Percentiles rank a stretch among this genome's conserved stretches.
Evolutionary conservation across 2,113 vertebrate species (phyloP).

Genomic region (Brachionichthys hirsutus): DNA sequence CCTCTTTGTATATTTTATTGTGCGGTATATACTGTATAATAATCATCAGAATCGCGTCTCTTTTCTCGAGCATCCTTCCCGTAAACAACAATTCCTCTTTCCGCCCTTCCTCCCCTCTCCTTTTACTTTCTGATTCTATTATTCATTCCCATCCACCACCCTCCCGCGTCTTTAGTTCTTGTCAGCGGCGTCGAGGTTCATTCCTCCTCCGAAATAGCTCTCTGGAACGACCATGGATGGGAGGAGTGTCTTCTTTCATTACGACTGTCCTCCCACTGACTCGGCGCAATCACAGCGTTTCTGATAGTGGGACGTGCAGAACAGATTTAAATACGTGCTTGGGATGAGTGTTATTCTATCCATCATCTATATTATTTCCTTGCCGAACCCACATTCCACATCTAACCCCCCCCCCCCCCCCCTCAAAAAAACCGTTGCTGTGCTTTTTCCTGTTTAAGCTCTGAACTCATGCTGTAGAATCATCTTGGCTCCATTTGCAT

Average conservation of each 20-base stretch:
- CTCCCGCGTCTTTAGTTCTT: conserved; percentile 46
- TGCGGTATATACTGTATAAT: too few relatives aligned
- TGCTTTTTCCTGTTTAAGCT: too few relatives aligned
- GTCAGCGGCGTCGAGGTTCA: conserved; percentile 53
- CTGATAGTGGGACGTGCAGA: neutral
- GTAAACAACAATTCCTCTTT: neutral
- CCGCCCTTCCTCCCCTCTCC: conserved; percentile 7
- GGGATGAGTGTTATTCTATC: too few relatives aligned
- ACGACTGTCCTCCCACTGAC: conserved; percentile 14
- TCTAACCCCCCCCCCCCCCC: too few relatives aligned
- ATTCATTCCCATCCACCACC: neutral
- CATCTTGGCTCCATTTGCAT: too few relatives aligned
- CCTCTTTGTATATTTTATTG: too few relatives aligned
- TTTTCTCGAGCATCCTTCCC: too few relatives aligned
- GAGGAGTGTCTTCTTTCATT: conserved; percentile 27
- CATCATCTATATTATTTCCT: too few relatives aligned
- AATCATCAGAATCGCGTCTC: too few relatives aligned
- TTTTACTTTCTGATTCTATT: conserved; percentile 17
- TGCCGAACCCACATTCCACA: too few relatives aligned
- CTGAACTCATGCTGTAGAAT: too few relatives aligned
- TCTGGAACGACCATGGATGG: conserved; percentile 38
- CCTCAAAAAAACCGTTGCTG: too few relatives aligned
- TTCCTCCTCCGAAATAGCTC: conserved; percentile 50
- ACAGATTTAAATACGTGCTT: neutral
- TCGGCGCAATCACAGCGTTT: neutral